Conservation (phyloP, 1,140 invertebrate genomes). For the Apis laboriosa region DNA sequence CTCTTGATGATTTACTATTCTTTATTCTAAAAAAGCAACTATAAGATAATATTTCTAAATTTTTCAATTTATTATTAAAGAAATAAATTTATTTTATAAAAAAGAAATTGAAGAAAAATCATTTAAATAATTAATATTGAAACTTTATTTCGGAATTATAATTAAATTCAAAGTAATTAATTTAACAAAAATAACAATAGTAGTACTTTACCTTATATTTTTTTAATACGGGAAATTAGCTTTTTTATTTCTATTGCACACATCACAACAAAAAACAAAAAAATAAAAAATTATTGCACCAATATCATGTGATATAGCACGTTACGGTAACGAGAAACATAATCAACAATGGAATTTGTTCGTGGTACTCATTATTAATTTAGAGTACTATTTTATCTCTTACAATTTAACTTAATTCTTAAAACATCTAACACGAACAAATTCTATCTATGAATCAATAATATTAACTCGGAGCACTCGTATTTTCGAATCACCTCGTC, state of each 20-base stretch:
- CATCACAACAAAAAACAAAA: conserved; percentile 17
- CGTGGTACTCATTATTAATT: conserved; percentile 9
- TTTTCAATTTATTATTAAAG: background rate
- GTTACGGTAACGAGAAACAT: conserved; percentile 44
- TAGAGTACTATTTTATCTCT: conserved; percentile 2
- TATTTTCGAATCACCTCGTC: conserved; percentile 10
- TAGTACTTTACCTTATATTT: conserved; percentile 20
- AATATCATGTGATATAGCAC: conserved; percentile 42
- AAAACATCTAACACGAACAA: background rate
- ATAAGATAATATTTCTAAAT: background rate
- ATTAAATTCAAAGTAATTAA: background rate
- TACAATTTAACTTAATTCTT: conserved; percentile 18
- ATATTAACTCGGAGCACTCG: conserved; percentile 8
- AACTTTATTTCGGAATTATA: background rate
- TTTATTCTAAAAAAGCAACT: background rate
- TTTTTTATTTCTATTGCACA: conserved; percentile 49
- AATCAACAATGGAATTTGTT: conserved; percentile 2
- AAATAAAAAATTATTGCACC: conserved; percentile 55
- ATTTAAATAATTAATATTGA: background rate
- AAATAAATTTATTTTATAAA: background rate
- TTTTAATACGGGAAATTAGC: conserved; percentile 23
- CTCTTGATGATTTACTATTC: background rate
- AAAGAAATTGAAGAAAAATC: background rate
- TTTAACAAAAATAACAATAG: background rate
- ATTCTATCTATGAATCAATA: conserved; percentile 1